Evolutionary conservation across 2,888 invertebrate species (phyloP).

Genomic region (Axea sp.): DNA sequence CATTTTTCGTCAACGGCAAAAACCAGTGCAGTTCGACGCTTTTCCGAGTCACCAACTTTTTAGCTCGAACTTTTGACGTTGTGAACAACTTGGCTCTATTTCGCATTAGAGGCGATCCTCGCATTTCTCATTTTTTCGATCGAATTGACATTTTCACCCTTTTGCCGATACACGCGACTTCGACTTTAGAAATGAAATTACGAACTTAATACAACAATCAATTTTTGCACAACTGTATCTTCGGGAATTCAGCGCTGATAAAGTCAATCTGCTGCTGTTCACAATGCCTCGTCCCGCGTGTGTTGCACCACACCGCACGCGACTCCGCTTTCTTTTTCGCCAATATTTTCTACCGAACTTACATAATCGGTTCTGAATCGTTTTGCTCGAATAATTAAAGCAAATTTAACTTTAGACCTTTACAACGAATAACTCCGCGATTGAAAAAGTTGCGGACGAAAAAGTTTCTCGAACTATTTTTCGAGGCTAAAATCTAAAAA

Average conservation of each 20-base stretch:
- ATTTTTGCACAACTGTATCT: slow-evolving; percentile 50
- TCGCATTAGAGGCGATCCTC: too few relatives aligned
- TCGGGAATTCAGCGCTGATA: slow-evolving; percentile 38
- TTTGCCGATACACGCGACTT: slow-evolving; percentile 20
- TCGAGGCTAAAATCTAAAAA: too few relatives aligned
- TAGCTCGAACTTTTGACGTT: not conserved
- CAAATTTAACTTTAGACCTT: not conserved
- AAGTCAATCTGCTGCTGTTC: slow-evolving; percentile 38
- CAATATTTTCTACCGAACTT: slow-evolving; percentile 13
- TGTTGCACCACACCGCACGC: slow-evolving; percentile 69
- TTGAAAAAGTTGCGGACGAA: too few relatives aligned
- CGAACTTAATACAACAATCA: slow-evolving; percentile 35
- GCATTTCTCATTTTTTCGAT: too few relatives aligned
- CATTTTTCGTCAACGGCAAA: slow-evolving; percentile 8
- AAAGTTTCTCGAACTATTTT: too few relatives aligned
- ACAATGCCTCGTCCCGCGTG: slow-evolving; percentile 63
- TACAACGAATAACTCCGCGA: too few relatives aligned
- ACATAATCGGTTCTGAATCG: slow-evolving; percentile 5
- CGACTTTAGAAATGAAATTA: too few relatives aligned
- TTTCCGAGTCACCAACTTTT: not conserved
- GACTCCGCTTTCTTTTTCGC: slow-evolving; percentile 57
- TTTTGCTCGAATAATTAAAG: slow-evolving; percentile 7
- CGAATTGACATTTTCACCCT: slow-evolving; percentile 23
- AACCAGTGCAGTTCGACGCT: too few relatives aligned
- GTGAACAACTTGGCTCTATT: slow-evolving; percentile 2